These are phyloP conservation scores for Sthenelais limicola DNA, from an alignment of 2,888 invertebrate genomes.

Conservation along the genomic window DNA sequence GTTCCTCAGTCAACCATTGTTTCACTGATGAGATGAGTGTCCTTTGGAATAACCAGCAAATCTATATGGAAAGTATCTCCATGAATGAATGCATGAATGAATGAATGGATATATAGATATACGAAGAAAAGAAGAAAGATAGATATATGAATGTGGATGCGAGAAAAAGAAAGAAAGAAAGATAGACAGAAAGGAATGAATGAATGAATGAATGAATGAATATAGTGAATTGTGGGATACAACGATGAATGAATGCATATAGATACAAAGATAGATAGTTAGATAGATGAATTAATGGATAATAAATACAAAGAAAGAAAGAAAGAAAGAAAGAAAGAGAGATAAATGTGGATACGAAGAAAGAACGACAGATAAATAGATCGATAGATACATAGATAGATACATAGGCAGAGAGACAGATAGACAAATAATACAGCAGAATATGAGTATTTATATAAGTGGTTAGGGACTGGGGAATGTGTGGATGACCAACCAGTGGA, in stretches of 20 bases:
- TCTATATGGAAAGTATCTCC: no score
- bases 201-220: neutral
- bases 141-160: neutral
- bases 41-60: no score
- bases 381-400: neutral
- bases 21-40: no score
- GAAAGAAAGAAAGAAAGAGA: conserved; percentile 21
- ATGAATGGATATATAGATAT: neutral
- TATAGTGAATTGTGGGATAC: no score
- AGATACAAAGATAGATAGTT: neutral
- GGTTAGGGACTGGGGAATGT: no score
- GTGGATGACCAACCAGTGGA: no score
- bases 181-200: neutral
- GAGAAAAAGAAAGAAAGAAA: conserved; percentile 2
- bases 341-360: neutral
- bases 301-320: neutral
- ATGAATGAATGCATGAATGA: no score
- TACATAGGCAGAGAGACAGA: neutral
- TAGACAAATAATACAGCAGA: neutral
- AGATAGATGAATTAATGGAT: neutral
- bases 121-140: neutral
- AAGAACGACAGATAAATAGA: conserved; percentile 3
- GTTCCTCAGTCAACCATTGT: no score
- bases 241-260: no score
- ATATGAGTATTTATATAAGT: no score